Base-by-base conservation (phyloP, 2,888 invertebrate genomes). In the Arctia plantaginis region DNA sequence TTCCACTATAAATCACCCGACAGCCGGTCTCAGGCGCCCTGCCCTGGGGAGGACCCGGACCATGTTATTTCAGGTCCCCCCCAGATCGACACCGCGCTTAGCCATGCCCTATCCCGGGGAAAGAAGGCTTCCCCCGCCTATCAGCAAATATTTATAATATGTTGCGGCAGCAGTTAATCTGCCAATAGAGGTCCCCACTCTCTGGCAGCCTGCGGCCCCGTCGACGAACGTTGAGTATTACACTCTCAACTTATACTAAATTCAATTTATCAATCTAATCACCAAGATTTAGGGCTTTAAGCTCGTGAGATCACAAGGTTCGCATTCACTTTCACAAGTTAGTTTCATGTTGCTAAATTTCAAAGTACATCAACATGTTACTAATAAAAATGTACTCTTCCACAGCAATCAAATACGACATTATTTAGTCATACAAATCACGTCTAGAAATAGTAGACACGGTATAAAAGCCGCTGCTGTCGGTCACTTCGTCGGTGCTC, bases 401-500 rank as follows among this genome's bases (percentile, higher is more conserved):
- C 12, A 51, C 13, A 55, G 15, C 39, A n/a, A 68, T 59, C 4
- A 62, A 51, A 66, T 33, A 12, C 33, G 66, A 30, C 30, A 35
- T 39, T 35, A 20, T 73, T 86, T 86, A 93, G 82, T 93, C 93
- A 80, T 93, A 93, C 75, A 93, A 83, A 86, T 95, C 94, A 74
- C 90, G 90, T 77, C 90, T 91, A 15, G 95, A 93, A 79, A 95
- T 91, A 55, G 94, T 93, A 44, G 94, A 95, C 74, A 94, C 87
- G 59, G 94, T 93, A 82, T 94, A 94, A 18, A 93, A 84, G 51
- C 94, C 93, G 82, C 95, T 95, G 84, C 95, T 95, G 80, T 94
- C 94, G 44, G 95, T 95, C 83, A 93, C 93, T 89, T 94, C 95
- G 81, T 94, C 94, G 80, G 94, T 95, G 90, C 94, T 95, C 89